Conservation (phyloP, 2,888 invertebrate species). For the Drosophila bunnanda region DNA sequence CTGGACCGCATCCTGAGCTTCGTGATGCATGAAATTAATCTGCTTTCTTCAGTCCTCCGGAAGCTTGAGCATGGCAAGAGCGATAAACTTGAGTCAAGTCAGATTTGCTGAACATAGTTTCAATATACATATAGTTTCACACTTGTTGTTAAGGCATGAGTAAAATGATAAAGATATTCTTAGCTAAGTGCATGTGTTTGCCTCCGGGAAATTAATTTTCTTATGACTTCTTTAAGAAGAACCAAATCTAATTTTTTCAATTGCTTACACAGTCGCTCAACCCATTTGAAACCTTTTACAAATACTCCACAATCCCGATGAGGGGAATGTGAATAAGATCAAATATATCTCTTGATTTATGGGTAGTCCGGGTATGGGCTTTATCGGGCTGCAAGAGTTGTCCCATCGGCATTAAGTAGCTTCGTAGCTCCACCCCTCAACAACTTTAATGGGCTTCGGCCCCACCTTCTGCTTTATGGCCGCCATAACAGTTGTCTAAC, state of each 20-base stretch:
- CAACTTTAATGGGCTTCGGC: conserved; percentile 19
- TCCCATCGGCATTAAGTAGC: neutral
- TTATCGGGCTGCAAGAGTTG: neutral
- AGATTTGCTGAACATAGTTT: conserved; percentile 13
- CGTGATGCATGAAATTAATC: conserved; percentile 50
- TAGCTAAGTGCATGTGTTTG: neutral
- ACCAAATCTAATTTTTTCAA: neutral
- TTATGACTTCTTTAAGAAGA: neutral
- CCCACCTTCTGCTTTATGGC: conserved; percentile 26
- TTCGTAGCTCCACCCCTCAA: conserved; percentile 15
- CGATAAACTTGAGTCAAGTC: conserved; percentile 32
- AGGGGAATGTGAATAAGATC: neutral
- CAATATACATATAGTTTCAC: neutral
- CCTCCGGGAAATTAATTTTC: neutral
- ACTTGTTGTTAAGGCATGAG: conserved; percentile 1
- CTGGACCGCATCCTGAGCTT: conserved; percentile 58
- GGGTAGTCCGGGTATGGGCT: neutral
- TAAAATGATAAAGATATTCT: conserved; percentile 3
- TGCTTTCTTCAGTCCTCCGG: conserved; percentile 39
- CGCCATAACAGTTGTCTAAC: conserved; percentile 50
- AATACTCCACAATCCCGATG: neutral
- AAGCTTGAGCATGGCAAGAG: conserved; percentile 49
- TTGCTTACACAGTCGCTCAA: neutral
- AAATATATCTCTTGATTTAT: conserved; percentile 18
- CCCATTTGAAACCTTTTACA: neutral